phyloP scores from a whole-genome alignment of 2,797 vertebrate species.

The Siniperca undulata region DNA sequence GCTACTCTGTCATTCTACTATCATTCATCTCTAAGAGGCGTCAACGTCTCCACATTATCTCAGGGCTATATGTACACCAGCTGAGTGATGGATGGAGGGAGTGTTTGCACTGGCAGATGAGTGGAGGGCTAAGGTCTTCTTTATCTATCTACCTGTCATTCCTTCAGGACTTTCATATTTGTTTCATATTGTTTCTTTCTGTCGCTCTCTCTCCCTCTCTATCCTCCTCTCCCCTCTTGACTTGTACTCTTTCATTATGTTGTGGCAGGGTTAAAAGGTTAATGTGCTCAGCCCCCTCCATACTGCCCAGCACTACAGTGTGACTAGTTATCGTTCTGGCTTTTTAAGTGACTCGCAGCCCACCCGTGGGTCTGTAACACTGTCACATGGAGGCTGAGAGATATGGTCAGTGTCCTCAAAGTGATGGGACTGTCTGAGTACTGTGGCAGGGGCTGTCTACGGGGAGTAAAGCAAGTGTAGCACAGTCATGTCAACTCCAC shows the following conservation, averaged over 20 bases:
- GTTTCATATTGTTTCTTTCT: slow-evolving; percentile 11
- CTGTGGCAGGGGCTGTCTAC: slow-evolving; percentile 15
- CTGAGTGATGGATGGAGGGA: slow-evolving; percentile 72
- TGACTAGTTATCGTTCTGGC: slow-evolving; percentile 43
- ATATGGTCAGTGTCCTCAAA: slow-evolving; percentile 48
- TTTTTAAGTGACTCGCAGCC: slow-evolving; percentile 35
- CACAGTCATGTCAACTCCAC: slow-evolving; percentile 8
- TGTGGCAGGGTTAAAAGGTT: slow-evolving; percentile 67
- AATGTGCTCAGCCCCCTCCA: slow-evolving; percentile 40
- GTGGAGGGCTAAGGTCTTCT: slow-evolving; percentile 64
- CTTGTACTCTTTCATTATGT: slow-evolving; percentile 53
- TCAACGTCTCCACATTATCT: slow-evolving; percentile 46
- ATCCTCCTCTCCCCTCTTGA: slow-evolving; percentile 29
- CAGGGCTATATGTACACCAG: slow-evolving; percentile 41
- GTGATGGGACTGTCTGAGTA: slow-evolving; percentile 59
- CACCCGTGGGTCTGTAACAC: slow-evolving; percentile 37
- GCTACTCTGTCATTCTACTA: slow-evolving; percentile 27
- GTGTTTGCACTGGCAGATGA: slow-evolving; percentile 57
- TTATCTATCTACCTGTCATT: slow-evolving; percentile 71
- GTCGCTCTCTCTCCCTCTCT: background rate
- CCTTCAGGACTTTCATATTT: slow-evolving; percentile 38
- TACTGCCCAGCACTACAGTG: background rate
- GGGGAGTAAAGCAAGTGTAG: slow-evolving; percentile 28
- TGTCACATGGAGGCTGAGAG: slow-evolving; percentile 47
- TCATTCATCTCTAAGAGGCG: slow-evolving; percentile 50